Evolutionary conservation across 1,140 invertebrate genomes (phyloP).

Genomic region (Zaprionus taronus): DNA sequence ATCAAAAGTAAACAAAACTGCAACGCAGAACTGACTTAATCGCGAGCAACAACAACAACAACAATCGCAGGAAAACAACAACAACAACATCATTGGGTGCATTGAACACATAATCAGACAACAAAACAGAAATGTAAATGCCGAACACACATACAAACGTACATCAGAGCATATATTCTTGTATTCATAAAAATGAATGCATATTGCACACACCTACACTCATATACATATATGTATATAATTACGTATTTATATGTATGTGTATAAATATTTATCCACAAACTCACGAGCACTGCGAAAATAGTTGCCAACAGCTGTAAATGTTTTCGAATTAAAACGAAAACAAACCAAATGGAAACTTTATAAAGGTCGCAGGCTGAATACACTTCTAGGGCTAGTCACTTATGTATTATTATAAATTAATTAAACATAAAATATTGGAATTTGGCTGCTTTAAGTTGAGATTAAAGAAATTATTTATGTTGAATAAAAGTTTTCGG

Average conservation of each 20-base stretch:
- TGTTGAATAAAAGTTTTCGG: too few species aligned
- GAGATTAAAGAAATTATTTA: too few species aligned
- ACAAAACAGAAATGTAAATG: slow-evolving; percentile 71
- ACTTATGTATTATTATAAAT: too few species aligned
- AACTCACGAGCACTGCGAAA: slow-evolving; percentile 33
- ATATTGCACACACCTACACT: slow-evolving; percentile 7
- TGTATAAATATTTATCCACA: slow-evolving; percentile 2
- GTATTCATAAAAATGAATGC: neutral
- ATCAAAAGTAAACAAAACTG: slow-evolving; percentile 81
- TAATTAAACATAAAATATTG: too few species aligned
- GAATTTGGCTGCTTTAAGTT: too few species aligned
- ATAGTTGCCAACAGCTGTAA: slow-evolving; percentile 53
- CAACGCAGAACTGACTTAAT: slow-evolving; percentile 68
- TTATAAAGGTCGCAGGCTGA: slow-evolving; percentile 1
- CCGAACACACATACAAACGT: slow-evolving; percentile 35
- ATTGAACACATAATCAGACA: slow-evolving; percentile 73
- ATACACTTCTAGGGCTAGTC: slow-evolving; percentile 7
- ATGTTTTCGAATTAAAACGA: slow-evolving; percentile 32
- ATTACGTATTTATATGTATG: neutral
- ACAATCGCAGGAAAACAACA: slow-evolving; percentile 41
- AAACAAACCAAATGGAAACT: slow-evolving; percentile 9
- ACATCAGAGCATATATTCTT: neutral
- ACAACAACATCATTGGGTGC: slow-evolving; percentile 48
- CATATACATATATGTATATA: slow-evolving; percentile 2
- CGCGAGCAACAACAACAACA: slow-evolving; percentile 37